Evolutionary conservation across 1,140 invertebrate genomes (phyloP).

Genomic region (Rhizoglyphus robini): DNA sequence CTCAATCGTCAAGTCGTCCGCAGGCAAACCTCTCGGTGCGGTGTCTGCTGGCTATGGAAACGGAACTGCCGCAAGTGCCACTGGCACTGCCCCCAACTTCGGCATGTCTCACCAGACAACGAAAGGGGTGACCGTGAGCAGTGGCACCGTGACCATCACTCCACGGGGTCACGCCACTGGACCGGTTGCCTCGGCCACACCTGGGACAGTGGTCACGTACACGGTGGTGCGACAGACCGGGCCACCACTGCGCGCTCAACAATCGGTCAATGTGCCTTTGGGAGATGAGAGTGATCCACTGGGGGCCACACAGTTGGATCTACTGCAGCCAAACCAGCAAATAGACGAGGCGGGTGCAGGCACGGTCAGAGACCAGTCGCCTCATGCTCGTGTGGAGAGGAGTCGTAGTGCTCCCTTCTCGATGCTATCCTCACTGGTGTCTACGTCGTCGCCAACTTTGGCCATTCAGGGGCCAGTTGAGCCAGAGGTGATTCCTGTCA

Average conservation of each 20-base stretch:
- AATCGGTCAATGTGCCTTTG: constrained; percentile 10
- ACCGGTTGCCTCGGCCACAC: not conserved
- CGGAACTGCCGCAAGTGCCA: no score
- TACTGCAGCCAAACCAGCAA: not conserved
- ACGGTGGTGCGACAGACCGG: not conserved
- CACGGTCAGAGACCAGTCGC: not conserved
- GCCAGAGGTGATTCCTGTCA: no score
- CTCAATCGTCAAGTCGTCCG: no score
- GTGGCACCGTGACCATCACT: not conserved
- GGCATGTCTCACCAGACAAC: no score
- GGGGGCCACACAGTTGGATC: not conserved
- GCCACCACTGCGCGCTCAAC: not conserved
- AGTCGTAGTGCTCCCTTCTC: not conserved
- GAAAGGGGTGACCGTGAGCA: not conserved
- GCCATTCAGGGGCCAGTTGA: no score
- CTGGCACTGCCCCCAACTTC: not conserved
- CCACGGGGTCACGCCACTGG: not conserved
- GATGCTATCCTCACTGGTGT: constrained; percentile 1
- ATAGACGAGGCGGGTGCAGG: not conserved
- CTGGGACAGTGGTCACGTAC: constrained; percentile 9
- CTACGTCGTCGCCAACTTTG: no score
- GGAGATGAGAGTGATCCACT: not conserved
- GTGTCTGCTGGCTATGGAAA: no score
- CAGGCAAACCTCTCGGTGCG: no score
- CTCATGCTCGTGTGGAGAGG: constrained; percentile 4